A percentile compares a stretch with the other conserved stretches of the same genome.
phyloP scores from a whole-genome alignment of 2,113 vertebrate genomes.

The Urocynchramus pylzowi region DNA sequence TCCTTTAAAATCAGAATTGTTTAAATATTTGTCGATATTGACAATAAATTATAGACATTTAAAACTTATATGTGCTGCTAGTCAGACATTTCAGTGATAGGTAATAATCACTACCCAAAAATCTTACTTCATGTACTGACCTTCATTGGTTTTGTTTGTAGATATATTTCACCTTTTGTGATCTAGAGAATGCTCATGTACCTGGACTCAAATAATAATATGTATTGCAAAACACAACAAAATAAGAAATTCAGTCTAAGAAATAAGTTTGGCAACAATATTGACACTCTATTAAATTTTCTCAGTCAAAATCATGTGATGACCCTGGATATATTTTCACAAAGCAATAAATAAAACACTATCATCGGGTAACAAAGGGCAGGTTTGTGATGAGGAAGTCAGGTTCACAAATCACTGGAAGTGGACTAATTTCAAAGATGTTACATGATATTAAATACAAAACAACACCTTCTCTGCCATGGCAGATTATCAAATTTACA shows the following conservation, averaged over 20 bases:
- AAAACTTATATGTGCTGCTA: neutral
- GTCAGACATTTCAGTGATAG: neutral
- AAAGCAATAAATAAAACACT: neutral
- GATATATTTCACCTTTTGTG: neutral
- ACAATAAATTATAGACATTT: neutral
- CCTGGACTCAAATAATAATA: neutral
- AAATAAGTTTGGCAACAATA: neutral
- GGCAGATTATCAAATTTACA: neutral
- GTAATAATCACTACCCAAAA: neutral
- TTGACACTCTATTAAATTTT: neutral
- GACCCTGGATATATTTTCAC: neutral
- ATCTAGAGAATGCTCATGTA: neutral
- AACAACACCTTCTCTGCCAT: neutral
- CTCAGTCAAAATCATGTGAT: neutral
- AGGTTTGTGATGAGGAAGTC: neutral
- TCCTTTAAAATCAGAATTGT: neutral
- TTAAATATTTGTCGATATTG: neutral
- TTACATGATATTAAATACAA: neutral
- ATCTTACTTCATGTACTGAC: neutral
- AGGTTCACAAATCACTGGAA: neutral
- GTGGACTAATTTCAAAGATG: neutral
- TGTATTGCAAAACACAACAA: neutral
- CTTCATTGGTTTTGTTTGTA: neutral
- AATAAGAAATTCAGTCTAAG: neutral
- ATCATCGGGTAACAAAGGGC: neutral